Evolutionary conservation across 2,797 vertebrate species (phyloP).

Genomic region (Acridotheres tristis): DNA sequence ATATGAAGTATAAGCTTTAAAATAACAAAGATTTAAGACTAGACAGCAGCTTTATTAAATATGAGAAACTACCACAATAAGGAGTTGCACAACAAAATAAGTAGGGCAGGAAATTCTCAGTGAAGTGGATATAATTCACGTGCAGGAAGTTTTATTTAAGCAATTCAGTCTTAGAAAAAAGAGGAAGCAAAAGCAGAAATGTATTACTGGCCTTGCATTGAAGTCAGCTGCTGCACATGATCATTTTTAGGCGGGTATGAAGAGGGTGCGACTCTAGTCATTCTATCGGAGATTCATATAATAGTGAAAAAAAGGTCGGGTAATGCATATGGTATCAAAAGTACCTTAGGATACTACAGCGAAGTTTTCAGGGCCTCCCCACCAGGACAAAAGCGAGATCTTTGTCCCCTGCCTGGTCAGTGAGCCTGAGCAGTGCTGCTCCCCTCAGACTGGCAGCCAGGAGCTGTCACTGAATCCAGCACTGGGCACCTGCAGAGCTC

Average conservation of each 20-base stretch:
- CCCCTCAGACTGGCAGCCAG: neutral
- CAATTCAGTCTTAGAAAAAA: neutral
- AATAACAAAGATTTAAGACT: neutral
- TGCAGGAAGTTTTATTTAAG: conserved; percentile 14
- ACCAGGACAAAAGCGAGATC: neutral
- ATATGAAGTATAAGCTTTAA: neutral
- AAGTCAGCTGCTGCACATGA: neutral
- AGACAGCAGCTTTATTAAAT: conserved; percentile 22
- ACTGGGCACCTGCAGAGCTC: neutral
- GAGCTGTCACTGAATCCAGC: neutral
- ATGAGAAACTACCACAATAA: neutral
- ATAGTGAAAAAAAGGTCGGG: neutral
- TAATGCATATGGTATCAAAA: neutral
- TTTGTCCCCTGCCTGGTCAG: neutral
- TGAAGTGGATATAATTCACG: conserved; percentile 40
- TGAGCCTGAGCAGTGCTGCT: neutral
- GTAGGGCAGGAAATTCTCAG: conserved; percentile 60
- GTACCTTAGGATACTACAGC: neutral
- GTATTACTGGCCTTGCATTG: neutral
- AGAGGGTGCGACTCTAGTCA: neutral
- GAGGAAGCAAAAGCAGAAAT: neutral
- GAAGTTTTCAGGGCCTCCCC: neutral
- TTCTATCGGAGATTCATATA: neutral
- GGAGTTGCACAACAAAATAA: conserved; percentile 23
- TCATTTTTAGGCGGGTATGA: neutral